Conservation (phyloP, 2,113 vertebrate species). For the Himantopus leucocephalus region DNA sequence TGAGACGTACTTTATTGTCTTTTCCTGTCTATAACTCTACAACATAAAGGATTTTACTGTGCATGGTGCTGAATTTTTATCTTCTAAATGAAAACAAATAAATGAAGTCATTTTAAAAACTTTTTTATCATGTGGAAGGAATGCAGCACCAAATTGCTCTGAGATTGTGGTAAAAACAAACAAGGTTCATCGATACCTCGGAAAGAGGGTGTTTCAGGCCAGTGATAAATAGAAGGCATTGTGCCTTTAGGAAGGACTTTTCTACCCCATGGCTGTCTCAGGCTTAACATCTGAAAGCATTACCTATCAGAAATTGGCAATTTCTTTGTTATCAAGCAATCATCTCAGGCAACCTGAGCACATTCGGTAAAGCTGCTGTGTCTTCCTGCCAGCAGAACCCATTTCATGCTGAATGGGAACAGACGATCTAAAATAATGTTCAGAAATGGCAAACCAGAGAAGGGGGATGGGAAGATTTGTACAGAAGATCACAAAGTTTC, state of each 20-base stretch:
- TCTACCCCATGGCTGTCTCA: not conserved
- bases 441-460: not conserved
- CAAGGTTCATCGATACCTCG: not conserved
- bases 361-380: not conserved
- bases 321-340: constrained; percentile 19
- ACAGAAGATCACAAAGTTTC: not conserved
- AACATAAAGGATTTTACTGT: not conserved
- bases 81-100: constrained; percentile 1
- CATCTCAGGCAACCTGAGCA: not conserved
- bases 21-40: not conserved
- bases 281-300: not conserved
- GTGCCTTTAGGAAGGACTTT: not conserved
- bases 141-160: not conserved
- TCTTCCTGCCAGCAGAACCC: not conserved
- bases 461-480: not conserved
- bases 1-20: not conserved
- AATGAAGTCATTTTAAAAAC: not conserved
- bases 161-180: not conserved
- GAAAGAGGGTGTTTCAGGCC: not conserved
- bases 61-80: not conserved
- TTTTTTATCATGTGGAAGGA: not conserved
- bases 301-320: not conserved
- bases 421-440: not conserved
- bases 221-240: not conserved
- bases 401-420: constrained; percentile 2